Evolutionary conservation across 2,113 vertebrate genomes (phyloP), one percentile per base, ranked within the genome.

Genomic region (Lota lota): DNA sequence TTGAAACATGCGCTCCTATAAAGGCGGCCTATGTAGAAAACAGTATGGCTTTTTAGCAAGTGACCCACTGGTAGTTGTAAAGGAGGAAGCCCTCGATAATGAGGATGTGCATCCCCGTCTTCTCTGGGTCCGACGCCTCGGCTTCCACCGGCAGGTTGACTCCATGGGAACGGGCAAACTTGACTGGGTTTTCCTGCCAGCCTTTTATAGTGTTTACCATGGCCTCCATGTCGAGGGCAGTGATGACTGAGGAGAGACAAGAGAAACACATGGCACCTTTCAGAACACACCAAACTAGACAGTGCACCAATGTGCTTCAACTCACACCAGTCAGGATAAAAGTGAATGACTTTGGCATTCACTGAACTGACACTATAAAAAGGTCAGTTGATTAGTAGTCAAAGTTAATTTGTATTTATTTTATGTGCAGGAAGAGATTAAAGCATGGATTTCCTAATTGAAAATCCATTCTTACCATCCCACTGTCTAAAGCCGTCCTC

Each of bases 31-130:
- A 6, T 60, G 60, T 24, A 51, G 40, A 70, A 73, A 61, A 63
- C 28, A 33, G 28, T 21, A 4, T n/a, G 14, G 33, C 36, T 50
- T 17, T 22, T 19, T 14, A 0, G n/a, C 2, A 17, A 4, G n/a
- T 6, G 2, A 70, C 88, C 58, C 67, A 94, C 93, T 89, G 87
- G 89, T 96, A 96, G 78, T 94, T 98, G 81, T 98, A 99, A 69
- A 99, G 93, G n/a, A 99, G 92, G 81, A 99, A 98, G 40, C 97
- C 97, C 79, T 99, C 97, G 11, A 99, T 80, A 5, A 99, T 92
- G 58, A 99, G 95, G 68, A 98, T 89, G 78, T 97, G 95, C 77
- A 92, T 62, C 21, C 86, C 87, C n/a, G 70, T 64, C 19, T 89
- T 69, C 50, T 90, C 84, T 1, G 77, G 73, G 82, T 89, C 77